Evolutionary conservation across 2,113 vertebrate genomes (phyloP).

Genomic region (Thamnaconus septentrionalis): DNA sequence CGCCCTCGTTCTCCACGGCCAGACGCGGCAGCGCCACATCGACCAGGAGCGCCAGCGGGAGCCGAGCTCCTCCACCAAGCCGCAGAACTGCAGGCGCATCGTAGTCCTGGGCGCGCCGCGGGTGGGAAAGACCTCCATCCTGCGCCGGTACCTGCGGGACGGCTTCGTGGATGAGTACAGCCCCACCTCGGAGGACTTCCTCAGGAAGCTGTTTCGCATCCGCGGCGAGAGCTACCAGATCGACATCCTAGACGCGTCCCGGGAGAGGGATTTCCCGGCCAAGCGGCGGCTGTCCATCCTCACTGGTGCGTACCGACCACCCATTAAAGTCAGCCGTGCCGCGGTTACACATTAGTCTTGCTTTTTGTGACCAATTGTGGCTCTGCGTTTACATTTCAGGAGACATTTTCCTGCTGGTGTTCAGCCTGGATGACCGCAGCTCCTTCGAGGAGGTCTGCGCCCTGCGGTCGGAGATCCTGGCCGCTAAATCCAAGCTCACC

Average conservation of each 20-base stretch:
- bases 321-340: background rate
- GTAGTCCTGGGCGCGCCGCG: conserved; percentile 79
- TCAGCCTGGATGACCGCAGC: conserved; percentile 74
- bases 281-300: conserved; percentile 25
- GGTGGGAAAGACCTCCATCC: conserved; percentile 79
- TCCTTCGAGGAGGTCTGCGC: conserved; percentile 75
- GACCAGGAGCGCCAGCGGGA: conserved; percentile 37
- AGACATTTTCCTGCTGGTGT: conserved; percentile 78
- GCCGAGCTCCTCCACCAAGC: conserved; percentile 51
- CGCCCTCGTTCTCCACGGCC: conserved; percentile 62
- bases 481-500: conserved; percentile 72
- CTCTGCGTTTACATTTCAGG: conserved; percentile 52
- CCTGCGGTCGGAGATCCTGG: conserved; percentile 70
- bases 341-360: background rate
- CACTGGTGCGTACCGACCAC: conserved; percentile 67
- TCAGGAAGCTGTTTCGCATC: conserved; percentile 76
- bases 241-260: conserved; percentile 30
- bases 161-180: conserved; percentile 77
- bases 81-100: conserved; percentile 75
- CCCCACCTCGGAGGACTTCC: conserved; percentile 79
- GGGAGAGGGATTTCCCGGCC: too few species aligned
- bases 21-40: conserved; percentile 39
- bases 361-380: background rate
- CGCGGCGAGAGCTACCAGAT: conserved; percentile 77
- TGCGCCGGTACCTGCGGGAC: conserved; percentile 74